A percentile compares a stretch with the other conserved stretches of the same genome.
Conservation (phyloP, 2,113 vertebrate species). For the Cebus imitator region DNA sequence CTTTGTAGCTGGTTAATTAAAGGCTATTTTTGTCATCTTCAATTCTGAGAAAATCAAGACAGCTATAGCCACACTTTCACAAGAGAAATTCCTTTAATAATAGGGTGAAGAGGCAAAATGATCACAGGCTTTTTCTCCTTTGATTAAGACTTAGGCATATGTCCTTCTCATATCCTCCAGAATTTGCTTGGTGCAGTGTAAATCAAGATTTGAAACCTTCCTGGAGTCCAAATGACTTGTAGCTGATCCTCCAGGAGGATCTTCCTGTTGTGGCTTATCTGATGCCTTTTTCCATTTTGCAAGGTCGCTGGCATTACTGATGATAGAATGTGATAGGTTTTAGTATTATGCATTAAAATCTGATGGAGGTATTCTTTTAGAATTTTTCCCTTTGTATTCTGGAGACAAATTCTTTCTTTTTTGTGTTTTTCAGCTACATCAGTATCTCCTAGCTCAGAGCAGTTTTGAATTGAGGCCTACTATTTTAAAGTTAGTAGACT, state of each 20-base stretch:
- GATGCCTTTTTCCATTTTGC: constrained; percentile 30
- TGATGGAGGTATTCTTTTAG: neutral
- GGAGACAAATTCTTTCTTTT: neutral
- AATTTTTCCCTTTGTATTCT: neutral
- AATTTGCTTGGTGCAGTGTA: constrained; percentile 46
- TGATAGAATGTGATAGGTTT: constrained; percentile 13
- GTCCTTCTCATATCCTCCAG: constrained; percentile 44
- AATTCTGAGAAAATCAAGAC: constrained; percentile 42
- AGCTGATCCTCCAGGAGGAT: constrained; percentile 3
- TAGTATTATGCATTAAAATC: neutral
- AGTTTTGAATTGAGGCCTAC: neutral
- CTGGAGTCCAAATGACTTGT: constrained; percentile 32
- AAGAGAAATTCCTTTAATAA: constrained; percentile 47
- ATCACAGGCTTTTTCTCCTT: constrained; percentile 10
- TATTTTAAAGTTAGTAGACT: neutral
- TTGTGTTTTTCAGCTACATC: neutral
- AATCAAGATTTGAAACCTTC: constrained; percentile 38
- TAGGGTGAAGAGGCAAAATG: neutral
- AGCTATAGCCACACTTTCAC: constrained; percentile 1
- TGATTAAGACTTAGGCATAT: neutral
- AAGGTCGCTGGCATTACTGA: constrained; percentile 27
- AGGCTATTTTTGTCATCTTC: constrained; percentile 49
- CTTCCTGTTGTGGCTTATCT: constrained; percentile 21
- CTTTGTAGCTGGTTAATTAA: constrained; percentile 52
- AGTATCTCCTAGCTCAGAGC: neutral